Evolutionary conservation across 2,113 vertebrate genomes (phyloP).

Genomic region (Miniopterus natalensis): DNA sequence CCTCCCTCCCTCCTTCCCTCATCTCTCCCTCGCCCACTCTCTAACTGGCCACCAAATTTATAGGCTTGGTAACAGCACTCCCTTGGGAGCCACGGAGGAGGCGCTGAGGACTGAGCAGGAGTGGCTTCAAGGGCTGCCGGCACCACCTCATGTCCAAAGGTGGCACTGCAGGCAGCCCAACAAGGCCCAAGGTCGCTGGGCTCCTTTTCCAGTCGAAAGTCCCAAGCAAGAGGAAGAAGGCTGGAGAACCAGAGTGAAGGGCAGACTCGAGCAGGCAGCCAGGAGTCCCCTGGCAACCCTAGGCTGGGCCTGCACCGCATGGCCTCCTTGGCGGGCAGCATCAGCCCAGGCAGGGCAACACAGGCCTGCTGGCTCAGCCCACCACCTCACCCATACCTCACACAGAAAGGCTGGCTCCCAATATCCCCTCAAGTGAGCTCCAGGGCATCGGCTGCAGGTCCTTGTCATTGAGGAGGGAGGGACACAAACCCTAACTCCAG

Average conservation of each 20-base stretch:
- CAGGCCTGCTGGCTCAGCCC: not conserved
- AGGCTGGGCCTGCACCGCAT: too few relatives aligned
- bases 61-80: not conserved
- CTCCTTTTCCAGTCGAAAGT: not conserved
- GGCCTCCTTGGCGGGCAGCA: too few relatives aligned
- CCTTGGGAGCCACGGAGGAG: not conserved
- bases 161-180: constrained; percentile 67
- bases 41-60: not conserved
- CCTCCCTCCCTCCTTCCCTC: not conserved
- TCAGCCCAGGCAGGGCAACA: not conserved
- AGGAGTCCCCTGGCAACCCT: not conserved
- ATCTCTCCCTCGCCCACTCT: too few relatives aligned
- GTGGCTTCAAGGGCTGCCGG: constrained; percentile 77
- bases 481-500: too few relatives aligned
- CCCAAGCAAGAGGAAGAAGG: not conserved
- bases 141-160: constrained; percentile 85
- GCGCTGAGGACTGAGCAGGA: accelerated
- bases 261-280: not conserved
- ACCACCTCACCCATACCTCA: not conserved
- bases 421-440: not conserved
- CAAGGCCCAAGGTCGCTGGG: accelerated
- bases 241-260: not conserved
- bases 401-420: too few relatives aligned
- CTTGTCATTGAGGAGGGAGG: too few relatives aligned
- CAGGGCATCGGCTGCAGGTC: accelerated